Evolutionary conservation across 2,113 vertebrate genomes (phyloP).

Genomic region (Ellobius talpinus): DNA sequence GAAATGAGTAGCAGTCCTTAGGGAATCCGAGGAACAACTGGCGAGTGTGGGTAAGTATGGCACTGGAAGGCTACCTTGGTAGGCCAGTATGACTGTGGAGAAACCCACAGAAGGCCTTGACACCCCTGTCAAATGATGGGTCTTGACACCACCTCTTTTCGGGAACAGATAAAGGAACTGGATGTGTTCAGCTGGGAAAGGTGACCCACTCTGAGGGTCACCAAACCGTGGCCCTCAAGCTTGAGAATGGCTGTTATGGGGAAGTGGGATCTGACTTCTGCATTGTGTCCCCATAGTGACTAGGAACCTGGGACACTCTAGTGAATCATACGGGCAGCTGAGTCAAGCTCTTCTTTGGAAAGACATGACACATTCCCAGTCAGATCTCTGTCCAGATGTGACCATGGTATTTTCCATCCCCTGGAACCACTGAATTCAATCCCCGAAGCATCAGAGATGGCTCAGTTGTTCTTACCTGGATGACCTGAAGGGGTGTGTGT

Average conservation of each 20-base stretch:
- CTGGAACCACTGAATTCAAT: not conserved
- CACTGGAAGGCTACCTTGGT: too few relatives aligned
- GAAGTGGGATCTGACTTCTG: not conserved
- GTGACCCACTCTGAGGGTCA: not conserved
- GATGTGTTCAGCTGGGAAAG: not conserved
- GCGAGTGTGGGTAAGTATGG: not conserved
- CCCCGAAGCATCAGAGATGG: not conserved
- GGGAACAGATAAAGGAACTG: not conserved
- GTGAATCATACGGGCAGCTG: not conserved
- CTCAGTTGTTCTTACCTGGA: not conserved
- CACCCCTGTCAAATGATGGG: not conserved
- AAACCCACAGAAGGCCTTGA: not conserved
- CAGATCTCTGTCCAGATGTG: not conserved
- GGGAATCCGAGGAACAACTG: not conserved
- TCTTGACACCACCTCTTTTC: not conserved
- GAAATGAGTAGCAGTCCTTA: not conserved
- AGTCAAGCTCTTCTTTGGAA: not conserved
- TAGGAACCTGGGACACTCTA: rapidly evolving
- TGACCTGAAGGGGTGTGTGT: not conserved
- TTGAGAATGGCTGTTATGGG: not conserved
- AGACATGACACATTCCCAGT: not conserved
- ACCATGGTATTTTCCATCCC: not conserved
- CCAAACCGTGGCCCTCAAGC: not conserved
- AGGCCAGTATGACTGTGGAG: not conserved
- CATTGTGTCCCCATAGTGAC: not conserved